Percentiles rank a stretch among this genome's conserved stretches.
Evolutionary conservation across 2,113 vertebrate species (phyloP).

Genomic region (Nerophis lumbriciformis): DNA sequence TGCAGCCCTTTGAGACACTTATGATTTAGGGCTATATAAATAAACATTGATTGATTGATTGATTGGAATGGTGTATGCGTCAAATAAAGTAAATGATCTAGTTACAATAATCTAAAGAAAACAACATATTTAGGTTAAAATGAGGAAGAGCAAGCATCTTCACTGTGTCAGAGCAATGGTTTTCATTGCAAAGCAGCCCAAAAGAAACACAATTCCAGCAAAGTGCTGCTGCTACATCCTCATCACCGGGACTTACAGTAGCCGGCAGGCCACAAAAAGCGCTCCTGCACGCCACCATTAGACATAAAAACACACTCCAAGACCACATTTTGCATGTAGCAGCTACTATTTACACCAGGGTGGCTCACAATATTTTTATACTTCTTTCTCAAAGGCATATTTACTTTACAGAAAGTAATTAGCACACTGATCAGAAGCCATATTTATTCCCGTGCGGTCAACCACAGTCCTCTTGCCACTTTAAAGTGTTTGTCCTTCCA

Average conservation of each 20-base stretch:
- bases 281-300: neutral
- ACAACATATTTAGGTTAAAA: too few species aligned
- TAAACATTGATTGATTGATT: too few species aligned
- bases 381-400: neutral
- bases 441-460: constrained; percentile 1
- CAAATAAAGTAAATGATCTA: too few species aligned
- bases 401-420: neutral
- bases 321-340: neutral
- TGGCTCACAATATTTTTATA: constrained; percentile 10
- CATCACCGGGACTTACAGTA: neutral
- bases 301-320: neutral
- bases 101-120: too few species aligned
- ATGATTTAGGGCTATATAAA: too few species aligned
- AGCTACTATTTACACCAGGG: constrained; percentile 1
- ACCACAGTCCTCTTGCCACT: neutral
- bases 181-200: too few species aligned
- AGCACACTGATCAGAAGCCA: neutral
- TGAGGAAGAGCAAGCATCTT: too few species aligned
- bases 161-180: too few species aligned
- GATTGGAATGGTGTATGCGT: too few species aligned
- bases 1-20: too few species aligned
- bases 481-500: neutral
- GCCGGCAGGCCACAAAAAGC: neutral
- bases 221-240: too few species aligned
- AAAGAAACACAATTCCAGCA: too few species aligned